Evolutionary conservation across 1,140 invertebrate genomes (phyloP).

Genomic region (Trissolcus basalis): DNA sequence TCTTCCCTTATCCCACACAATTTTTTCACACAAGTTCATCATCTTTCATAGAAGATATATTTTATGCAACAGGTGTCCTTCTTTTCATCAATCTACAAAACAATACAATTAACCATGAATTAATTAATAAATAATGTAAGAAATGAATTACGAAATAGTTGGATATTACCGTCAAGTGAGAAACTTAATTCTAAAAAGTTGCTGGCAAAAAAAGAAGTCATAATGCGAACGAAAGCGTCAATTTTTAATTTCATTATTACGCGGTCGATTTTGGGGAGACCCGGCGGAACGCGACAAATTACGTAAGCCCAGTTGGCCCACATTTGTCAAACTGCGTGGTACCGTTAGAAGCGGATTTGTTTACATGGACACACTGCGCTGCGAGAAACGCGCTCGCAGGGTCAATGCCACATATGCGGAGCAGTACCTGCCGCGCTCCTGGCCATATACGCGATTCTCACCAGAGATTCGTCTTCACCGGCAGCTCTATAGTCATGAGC

Average conservation of each 20-base stretch:
- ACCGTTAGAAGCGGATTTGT: constrained; percentile 70
- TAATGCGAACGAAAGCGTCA: constrained; percentile 17
- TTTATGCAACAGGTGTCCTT: too few relatives aligned
- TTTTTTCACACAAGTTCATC: too few relatives aligned
- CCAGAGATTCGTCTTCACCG: constrained; percentile 50
- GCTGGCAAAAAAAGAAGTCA: neutral
- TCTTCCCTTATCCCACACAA: too few relatives aligned
- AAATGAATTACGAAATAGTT: too few relatives aligned
- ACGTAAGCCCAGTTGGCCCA: constrained; percentile 62
- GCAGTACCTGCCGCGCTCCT: constrained; percentile 55
- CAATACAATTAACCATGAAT: too few relatives aligned
- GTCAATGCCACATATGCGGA: constrained; percentile 73
- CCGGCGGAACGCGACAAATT: constrained; percentile 35
- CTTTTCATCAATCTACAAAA: too few relatives aligned
- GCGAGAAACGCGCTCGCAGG: constrained; percentile 52
- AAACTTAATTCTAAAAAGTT: too few relatives aligned
- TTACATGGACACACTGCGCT: constrained; percentile 57
- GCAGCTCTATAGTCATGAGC: constrained; percentile 37
- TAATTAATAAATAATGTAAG: too few relatives aligned
- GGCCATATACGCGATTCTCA: constrained; percentile 51
- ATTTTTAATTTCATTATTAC: constrained; percentile 24
- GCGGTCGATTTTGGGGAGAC: constrained; percentile 24
- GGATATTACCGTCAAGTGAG: too few relatives aligned
- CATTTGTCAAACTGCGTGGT: constrained; percentile 51
- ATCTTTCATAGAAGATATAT: too few relatives aligned